phyloP scores from a whole-genome alignment of 2,888 invertebrate genomes.

The Homarus gammarus region DNA sequence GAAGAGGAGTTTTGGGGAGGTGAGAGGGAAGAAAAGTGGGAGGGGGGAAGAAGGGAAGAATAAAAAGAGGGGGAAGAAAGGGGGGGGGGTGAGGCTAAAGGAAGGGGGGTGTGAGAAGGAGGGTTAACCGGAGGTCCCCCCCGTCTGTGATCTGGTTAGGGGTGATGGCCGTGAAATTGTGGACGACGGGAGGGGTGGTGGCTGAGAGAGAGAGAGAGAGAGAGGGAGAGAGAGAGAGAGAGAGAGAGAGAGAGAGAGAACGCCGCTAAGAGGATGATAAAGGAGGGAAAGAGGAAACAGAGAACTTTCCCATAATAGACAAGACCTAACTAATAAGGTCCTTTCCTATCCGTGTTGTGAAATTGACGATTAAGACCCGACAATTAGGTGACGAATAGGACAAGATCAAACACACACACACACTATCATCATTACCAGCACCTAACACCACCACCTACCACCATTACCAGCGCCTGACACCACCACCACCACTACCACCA shows the following conservation, averaged over 20 bases:
- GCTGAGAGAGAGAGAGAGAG: not conserved
- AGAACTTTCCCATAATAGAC: too few species aligned
- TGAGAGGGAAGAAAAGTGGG: not conserved
- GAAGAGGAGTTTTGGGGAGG: not conserved
- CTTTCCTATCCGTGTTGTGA: too few species aligned
- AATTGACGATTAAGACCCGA: too few species aligned
- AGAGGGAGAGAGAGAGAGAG: not conserved
- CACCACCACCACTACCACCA: too few species aligned
- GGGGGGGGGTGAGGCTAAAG: not conserved
- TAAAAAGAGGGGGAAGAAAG: not conserved
- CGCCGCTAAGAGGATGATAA: not conserved
- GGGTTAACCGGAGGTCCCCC: not conserved
- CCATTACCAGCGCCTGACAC: too few species aligned
- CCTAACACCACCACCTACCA: too few species aligned
- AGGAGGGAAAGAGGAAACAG: not conserved
- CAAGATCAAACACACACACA: too few species aligned
- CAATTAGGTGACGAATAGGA: too few species aligned
- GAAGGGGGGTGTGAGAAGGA: not conserved
- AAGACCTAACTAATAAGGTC: too few species aligned
- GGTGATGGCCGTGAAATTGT: conserved; percentile 57
- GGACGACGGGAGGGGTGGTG: conserved; percentile 11
- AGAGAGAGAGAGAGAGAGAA: too few species aligned
- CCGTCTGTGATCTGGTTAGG: conserved; percentile 51
- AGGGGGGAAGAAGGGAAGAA: not conserved
- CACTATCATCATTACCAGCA: too few species aligned